Percentiles rank a stretch among this genome's conserved stretches.
phyloP scores from a whole-genome alignment of 2,797 vertebrate species.

The Rhinophrynus dorsalis region DNA sequence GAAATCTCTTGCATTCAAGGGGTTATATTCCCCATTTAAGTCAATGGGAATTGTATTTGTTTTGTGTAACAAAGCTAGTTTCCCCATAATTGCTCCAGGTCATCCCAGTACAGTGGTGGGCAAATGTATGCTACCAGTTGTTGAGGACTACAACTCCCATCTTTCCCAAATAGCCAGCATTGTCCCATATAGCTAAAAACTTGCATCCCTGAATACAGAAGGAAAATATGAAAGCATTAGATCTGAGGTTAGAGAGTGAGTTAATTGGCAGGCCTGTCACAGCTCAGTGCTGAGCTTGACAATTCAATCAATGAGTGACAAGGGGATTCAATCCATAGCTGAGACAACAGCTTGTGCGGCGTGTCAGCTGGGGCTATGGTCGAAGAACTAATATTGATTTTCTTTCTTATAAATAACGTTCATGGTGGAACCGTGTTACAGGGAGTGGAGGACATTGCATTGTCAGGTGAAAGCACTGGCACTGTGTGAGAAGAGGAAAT shows the following conservation, averaged over 20 bases:
- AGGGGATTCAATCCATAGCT: slow-evolving; percentile 38
- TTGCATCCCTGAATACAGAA: background rate
- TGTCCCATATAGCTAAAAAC: background rate
- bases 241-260: slow-evolving; percentile 9
- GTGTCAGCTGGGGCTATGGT: slow-evolving; percentile 39
- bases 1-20: too few relatives aligned
- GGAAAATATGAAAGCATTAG: background rate
- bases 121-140: too few relatives aligned
- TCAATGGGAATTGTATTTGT: too few relatives aligned
- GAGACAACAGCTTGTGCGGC: slow-evolving; percentile 43
- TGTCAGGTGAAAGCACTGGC: background rate
- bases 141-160: too few relatives aligned
- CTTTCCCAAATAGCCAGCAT: too few relatives aligned
- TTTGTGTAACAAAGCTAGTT: too few relatives aligned
- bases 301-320: slow-evolving; percentile 50
- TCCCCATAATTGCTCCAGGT: too few relatives aligned
- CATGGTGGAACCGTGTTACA: slow-evolving; percentile 31
- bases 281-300: slow-evolving; percentile 33
- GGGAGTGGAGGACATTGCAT: background rate
- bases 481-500: background rate
- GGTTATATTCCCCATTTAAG: too few relatives aligned
- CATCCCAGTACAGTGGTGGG: too few relatives aligned
- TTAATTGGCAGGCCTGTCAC: slow-evolving; percentile 43
- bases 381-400: slow-evolving; percentile 44
- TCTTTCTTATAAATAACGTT: slow-evolving; percentile 33